phyloP scores from a whole-genome alignment of 2,888 invertebrate species.

The Xestobium rufovillosum region DNA sequence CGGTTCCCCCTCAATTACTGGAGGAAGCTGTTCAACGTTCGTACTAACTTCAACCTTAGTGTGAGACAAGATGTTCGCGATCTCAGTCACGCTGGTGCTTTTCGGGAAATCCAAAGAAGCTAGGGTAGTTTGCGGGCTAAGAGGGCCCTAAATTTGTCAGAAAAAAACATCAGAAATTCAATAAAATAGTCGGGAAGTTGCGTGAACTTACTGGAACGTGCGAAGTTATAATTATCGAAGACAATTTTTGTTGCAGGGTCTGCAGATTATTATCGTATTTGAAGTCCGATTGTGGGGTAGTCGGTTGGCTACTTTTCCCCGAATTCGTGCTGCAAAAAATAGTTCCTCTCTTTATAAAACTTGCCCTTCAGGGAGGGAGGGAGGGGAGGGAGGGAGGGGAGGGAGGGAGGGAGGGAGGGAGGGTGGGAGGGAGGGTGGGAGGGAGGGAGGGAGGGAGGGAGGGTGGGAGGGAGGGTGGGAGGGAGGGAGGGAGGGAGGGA shows the following conservation, averaged over 20 bases:
- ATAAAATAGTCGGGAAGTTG: constrained; percentile 6
- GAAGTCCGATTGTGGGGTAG: constrained; percentile 59
- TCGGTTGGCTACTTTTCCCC: constrained; percentile 50
- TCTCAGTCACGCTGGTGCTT: neutral
- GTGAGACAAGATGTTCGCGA: neutral
- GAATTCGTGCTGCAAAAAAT: constrained; percentile 11
- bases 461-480: constrained; percentile 6
- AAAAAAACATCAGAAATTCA: constrained; percentile 8
- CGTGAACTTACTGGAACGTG: constrained; percentile 41
- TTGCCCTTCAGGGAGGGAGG: constrained; percentile 18
- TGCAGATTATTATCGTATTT: constrained; percentile 63
- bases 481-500: no score
- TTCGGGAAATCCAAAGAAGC: constrained; percentile 38
- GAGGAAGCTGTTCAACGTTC: constrained; percentile 37
- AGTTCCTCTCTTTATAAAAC: no score
- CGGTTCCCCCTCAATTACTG: constrained; percentile 32
- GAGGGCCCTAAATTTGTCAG: constrained; percentile 45
- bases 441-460: constrained; percentile 1
- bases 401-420: constrained; percentile 6
- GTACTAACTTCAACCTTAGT: constrained; percentile 13
- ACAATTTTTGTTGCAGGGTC: constrained; percentile 62
- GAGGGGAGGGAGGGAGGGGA: constrained; percentile 23
- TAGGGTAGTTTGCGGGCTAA: constrained; percentile 52
- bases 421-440: neutral
- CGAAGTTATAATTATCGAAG: constrained; percentile 45